Evolutionary conservation across 2,888 invertebrate genomes (phyloP).

Genomic region (Halocaridina rubra): DNA sequence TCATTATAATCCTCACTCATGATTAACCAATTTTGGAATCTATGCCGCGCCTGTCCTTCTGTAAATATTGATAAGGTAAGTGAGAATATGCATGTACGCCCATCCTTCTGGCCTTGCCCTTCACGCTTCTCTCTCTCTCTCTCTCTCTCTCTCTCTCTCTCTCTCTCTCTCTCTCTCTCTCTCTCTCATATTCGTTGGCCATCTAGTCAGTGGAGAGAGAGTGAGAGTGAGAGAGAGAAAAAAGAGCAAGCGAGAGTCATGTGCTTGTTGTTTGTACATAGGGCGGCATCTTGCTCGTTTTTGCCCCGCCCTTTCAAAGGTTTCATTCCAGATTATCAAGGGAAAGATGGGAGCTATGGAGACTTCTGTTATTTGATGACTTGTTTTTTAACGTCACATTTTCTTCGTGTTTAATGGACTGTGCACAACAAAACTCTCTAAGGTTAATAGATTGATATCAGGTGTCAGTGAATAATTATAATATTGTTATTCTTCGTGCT

Average conservation of each 20-base stretch:
- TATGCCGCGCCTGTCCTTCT: constrained; percentile 96
- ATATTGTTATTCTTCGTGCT: too few relatives aligned
- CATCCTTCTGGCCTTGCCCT: background rate
- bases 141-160: background rate
- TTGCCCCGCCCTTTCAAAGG: too few relatives aligned
- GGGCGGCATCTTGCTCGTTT: too few relatives aligned
- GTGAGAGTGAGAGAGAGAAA: background rate
- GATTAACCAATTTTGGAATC: constrained; percentile 97
- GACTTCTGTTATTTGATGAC: too few relatives aligned
- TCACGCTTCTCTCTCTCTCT: background rate
- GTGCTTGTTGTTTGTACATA: too few relatives aligned
- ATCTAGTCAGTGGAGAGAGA: background rate
- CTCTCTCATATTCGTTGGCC: background rate
- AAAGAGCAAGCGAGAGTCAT: background rate
- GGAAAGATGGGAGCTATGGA: too few relatives aligned
- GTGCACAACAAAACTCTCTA: too few relatives aligned
- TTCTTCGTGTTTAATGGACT: too few relatives aligned
- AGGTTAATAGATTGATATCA: too few relatives aligned
- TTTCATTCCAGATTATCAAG: too few relatives aligned
- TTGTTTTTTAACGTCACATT: too few relatives aligned
- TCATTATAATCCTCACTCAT: constrained; percentile 70
- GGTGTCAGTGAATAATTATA: too few relatives aligned
- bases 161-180: background rate
- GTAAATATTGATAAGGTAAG: constrained; percentile 95
- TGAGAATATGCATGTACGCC: background rate